phyloP scores from a whole-genome alignment of 1,140 invertebrate species.

The Zaprionus tsacasi region DNA sequence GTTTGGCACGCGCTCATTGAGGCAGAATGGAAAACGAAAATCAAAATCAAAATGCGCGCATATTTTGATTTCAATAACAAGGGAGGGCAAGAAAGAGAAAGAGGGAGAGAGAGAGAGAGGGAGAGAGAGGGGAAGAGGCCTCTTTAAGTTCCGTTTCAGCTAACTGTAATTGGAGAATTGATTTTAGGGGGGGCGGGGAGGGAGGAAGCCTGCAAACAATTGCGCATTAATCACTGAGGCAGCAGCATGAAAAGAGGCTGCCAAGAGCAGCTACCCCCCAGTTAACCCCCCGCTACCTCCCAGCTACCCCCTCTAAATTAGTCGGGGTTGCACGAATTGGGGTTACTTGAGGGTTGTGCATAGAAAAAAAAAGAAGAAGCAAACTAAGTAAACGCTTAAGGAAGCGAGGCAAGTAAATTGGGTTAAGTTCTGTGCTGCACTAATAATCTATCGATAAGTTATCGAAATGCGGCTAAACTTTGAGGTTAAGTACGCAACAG shows the following conservation, averaged over 20 bases:
- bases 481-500: background rate
- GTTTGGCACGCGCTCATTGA: slow-evolving; percentile 22
- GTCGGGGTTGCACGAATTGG: background rate
- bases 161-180: slow-evolving; percentile 68
- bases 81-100: background rate
- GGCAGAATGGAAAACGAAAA: slow-evolving; percentile 30
- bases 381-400: background rate
- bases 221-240: slow-evolving; percentile 71
- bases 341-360: background rate
- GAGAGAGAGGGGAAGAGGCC: background rate
- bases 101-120: background rate
- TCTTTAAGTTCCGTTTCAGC: slow-evolving; percentile 3
- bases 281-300: background rate
- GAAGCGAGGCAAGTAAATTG: background rate
- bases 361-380: background rate
- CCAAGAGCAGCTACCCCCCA: slow-evolving; percentile 20
- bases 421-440: background rate
- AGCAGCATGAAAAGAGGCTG: slow-evolving; percentile 25
- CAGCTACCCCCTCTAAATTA: background rate
- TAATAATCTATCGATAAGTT: background rate
- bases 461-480: background rate
- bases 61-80: slow-evolving; percentile 51
- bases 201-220: slow-evolving; percentile 65
- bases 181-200: slow-evolving; percentile 38
- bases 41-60: slow-evolving; percentile 26